Percentiles rank a stretch among this genome's conserved stretches.
These are phyloP conservation scores for Heliconius ethilla DNA, from an alignment of 2,888 invertebrate species.

Conservation along the genomic window DNA sequence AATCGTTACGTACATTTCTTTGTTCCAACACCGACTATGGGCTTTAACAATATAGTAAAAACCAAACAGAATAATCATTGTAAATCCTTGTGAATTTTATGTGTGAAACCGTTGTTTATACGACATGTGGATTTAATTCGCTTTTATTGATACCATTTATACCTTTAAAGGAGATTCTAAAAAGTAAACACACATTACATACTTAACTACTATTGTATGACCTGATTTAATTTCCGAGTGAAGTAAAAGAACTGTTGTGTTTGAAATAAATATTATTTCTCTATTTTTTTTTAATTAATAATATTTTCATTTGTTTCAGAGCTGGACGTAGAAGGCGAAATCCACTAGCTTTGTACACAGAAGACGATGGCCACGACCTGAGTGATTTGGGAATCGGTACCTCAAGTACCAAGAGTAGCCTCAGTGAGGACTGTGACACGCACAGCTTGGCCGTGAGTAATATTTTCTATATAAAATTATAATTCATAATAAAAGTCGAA, in stretches of 20 bases:
- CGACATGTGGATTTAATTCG: conserved; percentile 10
- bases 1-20: conserved; percentile 42
- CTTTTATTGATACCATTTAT: conserved; percentile 12
- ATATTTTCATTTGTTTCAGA: conserved; percentile 56
- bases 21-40: conserved; percentile 36
- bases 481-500: neutral
- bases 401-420: conserved; percentile 84
- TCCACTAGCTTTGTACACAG: conserved; percentile 87
- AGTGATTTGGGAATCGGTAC: conserved; percentile 91
- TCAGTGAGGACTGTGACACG: conserved; percentile 85
- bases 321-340: conserved; percentile 78
- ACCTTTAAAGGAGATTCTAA: conserved; percentile 11
- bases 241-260: neutral
- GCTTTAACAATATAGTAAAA: conserved; percentile 35
- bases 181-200: neutral
- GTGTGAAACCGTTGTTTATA: conserved; percentile 16
- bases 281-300: neutral
- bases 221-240: neutral
- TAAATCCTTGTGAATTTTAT: conserved; percentile 30
- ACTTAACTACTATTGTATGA: neutral
- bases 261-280: neutral
- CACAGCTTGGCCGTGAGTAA: conserved; percentile 84
- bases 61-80: conserved; percentile 33
- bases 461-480: neutral
- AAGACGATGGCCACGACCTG: conserved; percentile 91